Conservation (phyloP, 1,140 invertebrate species). For the Habropoda laboriosa region DNA sequence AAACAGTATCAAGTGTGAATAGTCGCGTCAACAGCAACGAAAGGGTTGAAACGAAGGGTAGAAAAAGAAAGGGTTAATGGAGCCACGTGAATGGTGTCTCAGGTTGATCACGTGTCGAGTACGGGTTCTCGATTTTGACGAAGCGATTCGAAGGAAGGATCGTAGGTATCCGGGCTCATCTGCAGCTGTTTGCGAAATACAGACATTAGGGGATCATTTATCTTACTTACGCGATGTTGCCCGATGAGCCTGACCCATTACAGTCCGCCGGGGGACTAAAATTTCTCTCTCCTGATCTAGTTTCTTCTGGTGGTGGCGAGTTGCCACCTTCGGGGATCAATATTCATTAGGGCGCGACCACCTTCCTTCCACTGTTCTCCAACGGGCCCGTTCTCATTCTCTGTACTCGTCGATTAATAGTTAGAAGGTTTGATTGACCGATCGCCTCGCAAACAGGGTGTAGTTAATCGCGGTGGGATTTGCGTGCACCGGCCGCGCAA, state of each 20-base stretch:
- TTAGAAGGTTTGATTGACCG: conserved; percentile 59
- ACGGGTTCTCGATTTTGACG: not conserved
- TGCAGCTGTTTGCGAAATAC: conserved; percentile 42
- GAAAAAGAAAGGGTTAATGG: not conserved
- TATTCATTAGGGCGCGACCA: conserved; percentile 60
- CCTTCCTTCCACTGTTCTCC: not conserved
- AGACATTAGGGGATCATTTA: conserved; percentile 68
- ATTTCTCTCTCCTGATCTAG: conserved; percentile 52
- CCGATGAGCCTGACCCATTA: conserved; percentile 64
- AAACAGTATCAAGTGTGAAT: too few relatives aligned
- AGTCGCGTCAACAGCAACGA: too few relatives aligned
- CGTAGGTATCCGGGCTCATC: conserved; percentile 56
- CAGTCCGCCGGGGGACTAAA: conserved; percentile 59
- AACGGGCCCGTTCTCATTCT: conserved; percentile 12
- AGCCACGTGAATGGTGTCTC: not conserved
- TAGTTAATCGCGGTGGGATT: conserved; percentile 26
- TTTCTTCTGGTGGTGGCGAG: conserved; percentile 27
- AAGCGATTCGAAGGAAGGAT: conserved; percentile 25
- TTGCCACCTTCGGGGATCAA: conserved; percentile 54
- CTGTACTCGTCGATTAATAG: conserved; percentile 47
- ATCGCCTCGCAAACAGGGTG: conserved; percentile 33
- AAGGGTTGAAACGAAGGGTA: too few relatives aligned
- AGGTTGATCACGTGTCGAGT: not conserved
- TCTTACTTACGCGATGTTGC: conserved; percentile 62
- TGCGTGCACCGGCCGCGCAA: not conserved